Evolutionary conservation across 2,797 vertebrate species (phyloP), one percentile per base, ranked within the genome.

Genomic region (Rallus crepitans): DNA sequence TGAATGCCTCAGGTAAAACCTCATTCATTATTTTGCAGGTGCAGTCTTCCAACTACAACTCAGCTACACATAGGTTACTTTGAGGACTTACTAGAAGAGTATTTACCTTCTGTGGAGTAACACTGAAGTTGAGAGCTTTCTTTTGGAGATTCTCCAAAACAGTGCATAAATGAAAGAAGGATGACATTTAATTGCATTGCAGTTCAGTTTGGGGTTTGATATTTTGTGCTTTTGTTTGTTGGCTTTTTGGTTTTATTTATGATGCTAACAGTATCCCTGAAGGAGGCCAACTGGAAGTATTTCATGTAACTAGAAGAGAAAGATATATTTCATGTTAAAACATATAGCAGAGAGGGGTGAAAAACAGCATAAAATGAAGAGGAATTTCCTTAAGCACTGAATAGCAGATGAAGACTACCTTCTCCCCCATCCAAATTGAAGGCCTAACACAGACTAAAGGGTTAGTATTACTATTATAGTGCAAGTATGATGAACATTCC

Each of bases 241-340:
- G 47, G 20, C 5, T 35, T 72, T 45, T 40, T 12, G 39, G 39
- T 17, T 42, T 57, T 27, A 71, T 88, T 77, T 27, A 5, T 66
- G 61, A 79, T 35, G 35, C 39, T 70, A 90, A 68, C 3, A 75
- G 37, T 57, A 91, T 42, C 37, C 19, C 45, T 89, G 82, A 52
- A 88, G 25, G 33, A 91, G 10, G 59, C 50, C 57, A 76, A 75
- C 16, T 75, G 65, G 82, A 87, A 83, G 19, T 59, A 81, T 56
- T 95, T 86, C 65, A 78, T 27, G 27, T 33, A 90, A 83, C 88
- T 91, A 90, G 50, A 79, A 86, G 20, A 94, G 14, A 89, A 89
- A 85, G 48, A 83, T 14, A 15, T 4, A 84, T 82, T 83, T 85
- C 9, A 56, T 7, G 55, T 79, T 91, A 80, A 88, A 91, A 81